These are phyloP conservation scores for Ammospiza maritima DNA, from an alignment of 2,797 vertebrate species.

Conservation along the genomic window DNA sequence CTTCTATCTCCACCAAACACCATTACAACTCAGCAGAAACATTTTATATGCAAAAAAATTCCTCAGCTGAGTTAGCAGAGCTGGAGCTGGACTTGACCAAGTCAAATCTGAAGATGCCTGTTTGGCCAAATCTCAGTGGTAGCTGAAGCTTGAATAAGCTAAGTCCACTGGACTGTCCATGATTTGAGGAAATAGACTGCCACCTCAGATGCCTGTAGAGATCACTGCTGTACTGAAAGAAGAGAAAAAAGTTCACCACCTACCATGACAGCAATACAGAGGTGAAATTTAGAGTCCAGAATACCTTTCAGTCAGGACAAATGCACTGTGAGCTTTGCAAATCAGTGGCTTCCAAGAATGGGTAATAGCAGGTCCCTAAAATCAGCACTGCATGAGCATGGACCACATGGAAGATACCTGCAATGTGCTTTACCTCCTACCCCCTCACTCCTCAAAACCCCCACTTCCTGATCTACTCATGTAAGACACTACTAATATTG, in stretches of 20 bases:
- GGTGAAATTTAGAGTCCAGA: not conserved
- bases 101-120: not conserved
- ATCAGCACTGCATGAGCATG: not conserved
- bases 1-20: not conserved
- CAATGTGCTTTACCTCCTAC: not conserved
- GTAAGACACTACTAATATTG: not conserved
- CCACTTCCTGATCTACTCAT: not conserved
- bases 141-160: not conserved
- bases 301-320: not conserved
- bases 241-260: not conserved
- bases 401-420: not conserved
- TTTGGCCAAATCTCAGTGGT: not conserved
- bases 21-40: not conserved
- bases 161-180: not conserved
- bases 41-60: not conserved
- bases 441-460: not conserved
- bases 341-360: not conserved
- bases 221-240: not conserved
- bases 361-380: not conserved
- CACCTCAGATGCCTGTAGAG: not conserved
- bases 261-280: not conserved
- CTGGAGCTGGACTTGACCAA: not conserved
- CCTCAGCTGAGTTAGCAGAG: rapidly evolving
- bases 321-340: not conserved
- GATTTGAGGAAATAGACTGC: not conserved